Evolutionary conservation across 2,888 invertebrate genomes (phyloP).

Genomic region (Cheilosia variabilis): DNA sequence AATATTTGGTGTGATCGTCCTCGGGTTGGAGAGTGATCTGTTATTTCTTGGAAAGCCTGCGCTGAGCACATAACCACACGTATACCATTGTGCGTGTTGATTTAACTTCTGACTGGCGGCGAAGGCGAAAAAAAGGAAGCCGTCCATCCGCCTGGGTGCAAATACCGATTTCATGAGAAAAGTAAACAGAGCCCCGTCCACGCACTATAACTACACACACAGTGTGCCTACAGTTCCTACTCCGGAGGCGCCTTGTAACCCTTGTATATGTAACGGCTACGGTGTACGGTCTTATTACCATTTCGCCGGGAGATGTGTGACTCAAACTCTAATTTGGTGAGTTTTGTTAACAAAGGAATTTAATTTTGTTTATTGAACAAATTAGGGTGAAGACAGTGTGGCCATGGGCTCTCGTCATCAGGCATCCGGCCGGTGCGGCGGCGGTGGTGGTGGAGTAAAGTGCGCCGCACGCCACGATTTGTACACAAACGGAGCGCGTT

Average conservation of each 20-base stretch:
- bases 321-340: conserved; percentile 72
- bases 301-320: conserved; percentile 60
- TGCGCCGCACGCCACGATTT: conserved; percentile 73
- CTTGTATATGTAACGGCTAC: conserved; percentile 28
- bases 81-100: conserved; percentile 49
- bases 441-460: conserved; percentile 41
- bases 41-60: conserved; percentile 65
- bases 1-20: conserved; percentile 72
- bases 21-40: conserved; percentile 60
- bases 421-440: conserved; percentile 21
- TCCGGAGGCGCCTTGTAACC: conserved; percentile 40
- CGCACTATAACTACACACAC: conserved; percentile 2
- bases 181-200: conserved; percentile 60
- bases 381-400: conserved; percentile 56
- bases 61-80: conserved; percentile 15
- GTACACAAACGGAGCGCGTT: conserved; percentile 42
- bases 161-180: conserved; percentile 74
- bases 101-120: conserved; percentile 70
- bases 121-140: conserved; percentile 65
- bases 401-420: conserved; percentile 32
- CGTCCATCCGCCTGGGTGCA: conserved; percentile 65
- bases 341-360: conserved; percentile 69
- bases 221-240: not conserved
- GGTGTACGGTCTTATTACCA: conserved; percentile 53
- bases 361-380: conserved; percentile 73